Evolutionary conservation across 2,888 invertebrate species (phyloP).

Genomic region (Acanthosepion pharaonis): DNA sequence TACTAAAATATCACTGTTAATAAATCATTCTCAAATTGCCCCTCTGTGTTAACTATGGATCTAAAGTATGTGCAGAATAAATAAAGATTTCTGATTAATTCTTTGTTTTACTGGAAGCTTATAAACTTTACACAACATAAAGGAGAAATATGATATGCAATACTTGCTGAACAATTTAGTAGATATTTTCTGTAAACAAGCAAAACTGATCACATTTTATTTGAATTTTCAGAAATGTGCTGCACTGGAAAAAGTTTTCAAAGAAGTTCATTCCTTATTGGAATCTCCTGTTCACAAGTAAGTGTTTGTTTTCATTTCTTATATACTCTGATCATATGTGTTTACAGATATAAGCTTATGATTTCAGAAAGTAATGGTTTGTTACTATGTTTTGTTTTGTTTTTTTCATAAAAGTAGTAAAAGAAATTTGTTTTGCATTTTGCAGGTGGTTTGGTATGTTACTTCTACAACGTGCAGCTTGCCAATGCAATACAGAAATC

Average conservation of each 20-base stretch:
- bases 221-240: slow-evolving; percentile 24
- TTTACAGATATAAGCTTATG: background rate
- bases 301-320: background rate
- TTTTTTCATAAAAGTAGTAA: no score
- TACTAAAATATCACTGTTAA: no score
- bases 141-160: background rate
- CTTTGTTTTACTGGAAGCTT: background rate
- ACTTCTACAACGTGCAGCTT: slow-evolving; percentile 41
- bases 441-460: slow-evolving; percentile 41
- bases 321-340: no score
- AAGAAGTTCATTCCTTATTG: slow-evolving; percentile 40
- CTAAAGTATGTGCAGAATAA: no score
- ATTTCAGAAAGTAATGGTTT: no score
- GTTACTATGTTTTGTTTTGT: no score
- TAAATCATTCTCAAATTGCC: no score
- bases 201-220: background rate
- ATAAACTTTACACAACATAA: background rate
- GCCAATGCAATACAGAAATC: slow-evolving; percentile 41
- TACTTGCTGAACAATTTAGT: background rate
- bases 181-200: background rate
- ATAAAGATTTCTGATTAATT: background rate
- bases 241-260: slow-evolving; percentile 40
- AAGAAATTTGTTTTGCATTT: background rate
- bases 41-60: no score
- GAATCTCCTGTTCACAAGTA: slow-evolving; percentile 43